Base-by-base conservation (phyloP, 2,113 vertebrate genomes). In the Merops nubicus region DNA sequence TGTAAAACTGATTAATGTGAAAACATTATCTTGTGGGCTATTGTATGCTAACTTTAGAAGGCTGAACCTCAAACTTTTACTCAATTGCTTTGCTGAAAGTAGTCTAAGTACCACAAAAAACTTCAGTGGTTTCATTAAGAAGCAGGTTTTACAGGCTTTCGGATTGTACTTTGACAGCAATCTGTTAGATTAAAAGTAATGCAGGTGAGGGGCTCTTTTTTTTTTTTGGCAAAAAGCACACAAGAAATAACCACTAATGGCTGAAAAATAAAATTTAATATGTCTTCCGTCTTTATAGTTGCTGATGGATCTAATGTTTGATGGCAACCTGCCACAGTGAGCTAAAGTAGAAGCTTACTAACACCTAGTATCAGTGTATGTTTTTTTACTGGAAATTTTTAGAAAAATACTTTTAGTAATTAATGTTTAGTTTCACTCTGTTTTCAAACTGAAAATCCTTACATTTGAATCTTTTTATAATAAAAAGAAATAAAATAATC, bases 111-210 rank as follows among this genome's bases (percentile, higher is more conserved):
- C 8, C 3, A 40, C 23, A 73, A 31, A 81, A 43, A 34, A 8
- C 42, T 38, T 85, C 19, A 21, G 34, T 75, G 53, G n/a, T 72
- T 96, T 95, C 40, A 78, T 75, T 68, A 74, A 78, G 54, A 73
- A 83, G 16, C 17, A 60, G 25, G 4, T 89, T 86, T 90, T 87
- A 59, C 14, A 76, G 18, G 15, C 14, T 75, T 80, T 95, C 21
- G 77, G 42, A 8, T n/a, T 92, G 70, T 29, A 29, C 56, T 92
- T 93, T 83, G 62, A 33, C 38, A 82, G n/a, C 53, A 56, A 20
- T 54, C 29, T 92, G 34, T 62, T n/a, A 65, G 25, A 50, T 81
- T 68, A 89, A 40, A 17, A 78, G 54, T 19, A 70, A 90, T 11
- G 25, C 21, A 11, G 62, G 31, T 0, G 19, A 67, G 8, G 0